A percentile compares a stretch with the other conserved stretches of the same genome.
Conservation (phyloP, 2,797 vertebrate genomes). For the Psittacula echo region DNA sequence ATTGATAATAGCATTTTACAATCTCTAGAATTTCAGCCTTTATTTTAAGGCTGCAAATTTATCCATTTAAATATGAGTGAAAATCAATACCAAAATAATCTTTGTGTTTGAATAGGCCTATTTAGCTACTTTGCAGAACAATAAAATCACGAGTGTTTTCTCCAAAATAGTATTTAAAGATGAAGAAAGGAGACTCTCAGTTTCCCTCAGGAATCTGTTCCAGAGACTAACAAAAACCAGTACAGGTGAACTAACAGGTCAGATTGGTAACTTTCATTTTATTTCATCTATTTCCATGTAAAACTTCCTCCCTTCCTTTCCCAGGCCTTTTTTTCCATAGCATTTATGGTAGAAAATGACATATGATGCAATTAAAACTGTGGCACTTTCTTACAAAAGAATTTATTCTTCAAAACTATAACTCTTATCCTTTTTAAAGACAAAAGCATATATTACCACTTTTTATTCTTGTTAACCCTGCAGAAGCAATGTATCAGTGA, state of each 20-base stretch:
- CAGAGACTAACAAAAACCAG: not conserved
- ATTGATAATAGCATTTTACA: not conserved
- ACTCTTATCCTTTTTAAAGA: not conserved
- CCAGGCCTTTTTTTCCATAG: not conserved
- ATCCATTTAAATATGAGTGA: not conserved
- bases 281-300: not conserved
- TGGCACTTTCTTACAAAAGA: not conserved
- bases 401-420: not conserved
- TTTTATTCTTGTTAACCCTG: not conserved
- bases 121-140: not conserved
- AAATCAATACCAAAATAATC: not conserved
- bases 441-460: not conserved
- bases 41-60: not conserved
- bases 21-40: not conserved
- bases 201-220: not conserved
- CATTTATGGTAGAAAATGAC: not conserved
- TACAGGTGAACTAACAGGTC: not conserved
- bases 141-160: not conserved
- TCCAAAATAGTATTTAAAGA: slow-evolving; percentile 4
- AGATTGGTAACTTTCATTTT: not conserved
- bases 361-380: not conserved
- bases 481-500: not conserved
- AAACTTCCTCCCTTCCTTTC: not conserved
- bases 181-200: not conserved
- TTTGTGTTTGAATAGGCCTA: not conserved